Evolutionary conservation across 2,113 vertebrate species (phyloP).

Genomic region (Strix uralensis): DNA sequence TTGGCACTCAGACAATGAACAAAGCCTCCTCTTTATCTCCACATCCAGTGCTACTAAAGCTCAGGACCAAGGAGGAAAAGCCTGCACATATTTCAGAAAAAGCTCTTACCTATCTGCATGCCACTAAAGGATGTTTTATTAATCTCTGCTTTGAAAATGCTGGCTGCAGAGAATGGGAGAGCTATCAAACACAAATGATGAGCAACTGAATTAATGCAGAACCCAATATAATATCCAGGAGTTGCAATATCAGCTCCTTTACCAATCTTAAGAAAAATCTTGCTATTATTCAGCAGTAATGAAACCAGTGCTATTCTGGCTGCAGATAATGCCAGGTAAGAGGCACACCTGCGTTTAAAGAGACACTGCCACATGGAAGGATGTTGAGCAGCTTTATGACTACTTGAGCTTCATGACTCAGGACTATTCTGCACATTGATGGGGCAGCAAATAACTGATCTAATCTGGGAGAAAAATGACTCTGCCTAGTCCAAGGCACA

Average conservation of each 20-base stretch:
- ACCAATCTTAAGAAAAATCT: neutral
- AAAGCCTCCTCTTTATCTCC: neutral
- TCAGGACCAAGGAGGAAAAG: neutral
- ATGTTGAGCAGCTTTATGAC: neutral
- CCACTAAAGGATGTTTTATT: neutral
- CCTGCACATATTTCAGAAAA: neutral
- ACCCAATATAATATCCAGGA: neutral
- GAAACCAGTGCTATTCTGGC: neutral
- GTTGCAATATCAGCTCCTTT: conserved; percentile 17
- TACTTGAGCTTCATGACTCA: neutral
- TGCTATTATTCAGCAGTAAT: neutral
- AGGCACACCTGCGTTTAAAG: neutral
- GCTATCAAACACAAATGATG: neutral
- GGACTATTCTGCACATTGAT: neutral
- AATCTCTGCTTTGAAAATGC: neutral
- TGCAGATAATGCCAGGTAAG: neutral
- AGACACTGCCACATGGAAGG: neutral
- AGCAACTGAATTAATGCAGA: neutral
- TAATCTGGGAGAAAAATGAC: neutral
- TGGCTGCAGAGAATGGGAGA: neutral
- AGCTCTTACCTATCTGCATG: neutral
- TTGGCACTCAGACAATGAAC: neutral
- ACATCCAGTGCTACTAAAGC: neutral
- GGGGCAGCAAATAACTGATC: neutral
- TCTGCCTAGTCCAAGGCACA: neutral